phyloP scores from a whole-genome alignment of 1,140 invertebrate genomes.

The Oncopeltus fasciatus region DNA sequence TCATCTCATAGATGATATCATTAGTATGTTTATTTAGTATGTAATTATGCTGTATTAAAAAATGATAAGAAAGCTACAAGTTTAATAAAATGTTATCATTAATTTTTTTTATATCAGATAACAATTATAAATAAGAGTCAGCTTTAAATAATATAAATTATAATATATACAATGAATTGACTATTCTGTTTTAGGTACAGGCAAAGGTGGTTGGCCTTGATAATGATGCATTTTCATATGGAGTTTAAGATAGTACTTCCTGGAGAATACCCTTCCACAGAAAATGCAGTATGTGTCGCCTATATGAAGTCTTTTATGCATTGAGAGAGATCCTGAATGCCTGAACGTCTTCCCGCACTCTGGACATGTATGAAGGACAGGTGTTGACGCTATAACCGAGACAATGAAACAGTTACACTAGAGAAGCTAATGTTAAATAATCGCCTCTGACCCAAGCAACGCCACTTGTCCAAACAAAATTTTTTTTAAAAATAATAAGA shows the following conservation, averaged over 20 bases:
- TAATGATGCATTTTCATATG: conserved; percentile 11
- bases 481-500: no score
- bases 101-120: no score
- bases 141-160: no score
- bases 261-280: conserved; percentile 35
- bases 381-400: background rate
- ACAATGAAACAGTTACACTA: background rate
- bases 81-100: no score
- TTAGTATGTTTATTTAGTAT: no score
- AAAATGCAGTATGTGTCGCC: conserved; percentile 36
- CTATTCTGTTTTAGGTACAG: no score
- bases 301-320: conserved; percentile 38
- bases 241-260: conserved; percentile 28
- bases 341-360: conserved; percentile 35
- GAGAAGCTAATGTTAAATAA: background rate
- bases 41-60: no score
- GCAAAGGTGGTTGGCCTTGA: background rate
- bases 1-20: no score
- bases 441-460: background rate
- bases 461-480: background rate
- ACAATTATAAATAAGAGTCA: no score
- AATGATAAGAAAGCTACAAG: no score
- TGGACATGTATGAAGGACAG: conserved; percentile 29
- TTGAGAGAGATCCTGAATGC: conserved; percentile 34
- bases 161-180: no score